These are phyloP conservation scores for Esox niger DNA, from an alignment of 2,113 vertebrate species.

Conservation along the genomic window DNA sequence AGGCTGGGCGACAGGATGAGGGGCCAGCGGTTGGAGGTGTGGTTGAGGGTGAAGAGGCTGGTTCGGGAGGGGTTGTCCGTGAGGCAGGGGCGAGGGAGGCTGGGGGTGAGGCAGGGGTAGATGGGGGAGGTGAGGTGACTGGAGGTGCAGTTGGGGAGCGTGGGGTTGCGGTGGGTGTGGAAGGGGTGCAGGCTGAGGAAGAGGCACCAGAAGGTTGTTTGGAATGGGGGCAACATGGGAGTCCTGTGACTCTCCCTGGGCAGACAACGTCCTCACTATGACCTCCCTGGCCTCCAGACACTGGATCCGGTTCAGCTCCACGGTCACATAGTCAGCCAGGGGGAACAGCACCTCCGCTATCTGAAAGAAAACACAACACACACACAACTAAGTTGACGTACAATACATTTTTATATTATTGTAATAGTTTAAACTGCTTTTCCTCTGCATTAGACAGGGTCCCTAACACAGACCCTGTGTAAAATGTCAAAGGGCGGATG, in stretches of 20 bases:
- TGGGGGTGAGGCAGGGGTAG: constrained; percentile 33
- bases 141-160: background rate
- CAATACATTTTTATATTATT: background rate
- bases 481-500: too few species aligned
- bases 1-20: constrained; percentile 25
- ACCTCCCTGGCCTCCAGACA: constrained; percentile 84
- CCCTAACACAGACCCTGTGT: background rate
- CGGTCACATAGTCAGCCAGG: constrained; percentile 73
- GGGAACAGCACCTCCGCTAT: constrained; percentile 89
- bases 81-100: constrained; percentile 8
- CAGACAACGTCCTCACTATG: constrained; percentile 87
- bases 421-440: too few species aligned
- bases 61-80: constrained; percentile 41
- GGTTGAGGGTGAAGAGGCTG: constrained; percentile 44
- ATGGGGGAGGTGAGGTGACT: constrained; percentile 17
- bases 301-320: constrained; percentile 83
- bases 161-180: constrained; percentile 32
- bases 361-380: constrained; percentile 58
- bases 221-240: constrained; percentile 81
- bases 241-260: constrained; percentile 91
- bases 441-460: background rate
- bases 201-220: constrained; percentile 89
- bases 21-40: constrained; percentile 47
- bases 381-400: background rate
- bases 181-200: constrained; percentile 61